Evolutionary conservation across 2,888 invertebrate species (phyloP).

Genomic region (Cheilosia vernalis): DNA sequence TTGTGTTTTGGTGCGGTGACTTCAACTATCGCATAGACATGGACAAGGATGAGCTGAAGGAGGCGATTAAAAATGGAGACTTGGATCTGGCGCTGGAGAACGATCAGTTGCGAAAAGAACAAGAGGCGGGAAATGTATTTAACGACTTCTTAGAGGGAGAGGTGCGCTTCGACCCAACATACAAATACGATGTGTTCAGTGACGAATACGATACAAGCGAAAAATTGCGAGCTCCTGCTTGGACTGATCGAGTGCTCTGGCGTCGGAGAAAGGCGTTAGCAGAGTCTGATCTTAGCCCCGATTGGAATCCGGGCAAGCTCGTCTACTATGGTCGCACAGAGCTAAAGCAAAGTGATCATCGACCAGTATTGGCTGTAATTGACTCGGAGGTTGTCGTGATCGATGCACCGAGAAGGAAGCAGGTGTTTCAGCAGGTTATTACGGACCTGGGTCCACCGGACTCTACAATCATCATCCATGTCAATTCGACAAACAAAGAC

Average conservation of each 20-base stretch:
- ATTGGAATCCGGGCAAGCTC: slow-evolving; percentile 91
- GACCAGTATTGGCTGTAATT: slow-evolving; percentile 96
- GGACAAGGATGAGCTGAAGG: slow-evolving; percentile 96
- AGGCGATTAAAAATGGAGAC: slow-evolving; percentile 86
- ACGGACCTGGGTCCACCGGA: slow-evolving; percentile 96
- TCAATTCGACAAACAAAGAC: slow-evolving; percentile 84
- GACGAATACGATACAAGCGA: slow-evolving; percentile 99
- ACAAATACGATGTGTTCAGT: slow-evolving; percentile 99
- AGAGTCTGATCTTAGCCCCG: slow-evolving; percentile 86
- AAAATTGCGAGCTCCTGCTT: slow-evolving; percentile 97
- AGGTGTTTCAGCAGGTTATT: slow-evolving; percentile 93
- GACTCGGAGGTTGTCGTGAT: slow-evolving; percentile 94
- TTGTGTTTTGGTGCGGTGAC: slow-evolving; percentile 99
- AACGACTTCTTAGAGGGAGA: slow-evolving; percentile 96
- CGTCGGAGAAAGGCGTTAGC: slow-evolving; percentile 90
- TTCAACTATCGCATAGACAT: slow-evolving; percentile 99
- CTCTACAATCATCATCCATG: slow-evolving; percentile 93
- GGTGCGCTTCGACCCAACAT: slow-evolving; percentile 96
- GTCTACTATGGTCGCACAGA: slow-evolving; percentile 95
- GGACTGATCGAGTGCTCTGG: slow-evolving; percentile 99
- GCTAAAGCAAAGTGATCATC: slow-evolving; percentile 98
- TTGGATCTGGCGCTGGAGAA: slow-evolving; percentile 91
- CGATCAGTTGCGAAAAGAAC: slow-evolving; percentile 94
- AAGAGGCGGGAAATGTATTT: slow-evolving; percentile 92
- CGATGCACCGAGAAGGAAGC: slow-evolving; percentile 89